Percentiles rank a stretch among this genome's conserved stretches.
These are phyloP conservation scores for Eucidaris tribuloides DNA, from an alignment of 35 echinoderm and acorn worm genomes.

Conservation along the genomic window DNA sequence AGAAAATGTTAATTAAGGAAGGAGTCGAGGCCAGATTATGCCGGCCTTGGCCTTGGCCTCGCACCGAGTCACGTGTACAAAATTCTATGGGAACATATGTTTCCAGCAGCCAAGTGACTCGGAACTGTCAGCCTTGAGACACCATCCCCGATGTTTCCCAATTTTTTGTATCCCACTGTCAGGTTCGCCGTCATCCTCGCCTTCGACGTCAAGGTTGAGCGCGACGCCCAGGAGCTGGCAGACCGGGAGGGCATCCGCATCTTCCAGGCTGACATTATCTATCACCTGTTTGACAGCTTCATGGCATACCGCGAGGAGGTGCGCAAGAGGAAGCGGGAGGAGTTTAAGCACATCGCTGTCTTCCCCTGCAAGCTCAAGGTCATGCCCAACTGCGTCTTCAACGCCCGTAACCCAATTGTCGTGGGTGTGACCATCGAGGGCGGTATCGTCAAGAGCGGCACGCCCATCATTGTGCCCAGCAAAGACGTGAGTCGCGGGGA, in stretches of 20 bases:
- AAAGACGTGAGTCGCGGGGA: constrained; percentile 95
- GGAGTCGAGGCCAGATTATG: too few species aligned
- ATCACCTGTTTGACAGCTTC: constrained; percentile 95
- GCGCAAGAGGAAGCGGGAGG: constrained; percentile 64
- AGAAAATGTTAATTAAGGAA: too few species aligned
- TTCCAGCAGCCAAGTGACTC: too few species aligned
- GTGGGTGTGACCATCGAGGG: constrained; percentile 78
- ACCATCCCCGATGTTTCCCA: too few species aligned
- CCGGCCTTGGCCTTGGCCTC: too few species aligned
- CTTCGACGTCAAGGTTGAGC: constrained; percentile 90
- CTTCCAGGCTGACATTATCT: constrained; percentile 98
- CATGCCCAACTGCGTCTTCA: constrained; percentile 82
- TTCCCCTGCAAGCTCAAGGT: constrained; percentile 93
- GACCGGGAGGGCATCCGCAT: constrained; percentile 90
- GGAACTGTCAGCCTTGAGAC: too few species aligned
- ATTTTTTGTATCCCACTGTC: too few species aligned
- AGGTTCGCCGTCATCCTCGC: constrained; percentile 97
- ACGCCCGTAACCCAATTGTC: constrained; percentile 91
- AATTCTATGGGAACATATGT: too few species aligned
- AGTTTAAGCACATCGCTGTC: constrained; percentile 92
- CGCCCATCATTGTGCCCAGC: constrained; percentile 84
- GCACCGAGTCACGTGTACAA: too few species aligned
- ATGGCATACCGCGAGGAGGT: constrained; percentile 69
- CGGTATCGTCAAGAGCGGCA: constrained; percentile 88
- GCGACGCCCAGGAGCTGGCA: constrained; percentile 97